Evolutionary conservation across 2,888 invertebrate species (phyloP).

Genomic region (Drosophila maculinotata): DNA sequence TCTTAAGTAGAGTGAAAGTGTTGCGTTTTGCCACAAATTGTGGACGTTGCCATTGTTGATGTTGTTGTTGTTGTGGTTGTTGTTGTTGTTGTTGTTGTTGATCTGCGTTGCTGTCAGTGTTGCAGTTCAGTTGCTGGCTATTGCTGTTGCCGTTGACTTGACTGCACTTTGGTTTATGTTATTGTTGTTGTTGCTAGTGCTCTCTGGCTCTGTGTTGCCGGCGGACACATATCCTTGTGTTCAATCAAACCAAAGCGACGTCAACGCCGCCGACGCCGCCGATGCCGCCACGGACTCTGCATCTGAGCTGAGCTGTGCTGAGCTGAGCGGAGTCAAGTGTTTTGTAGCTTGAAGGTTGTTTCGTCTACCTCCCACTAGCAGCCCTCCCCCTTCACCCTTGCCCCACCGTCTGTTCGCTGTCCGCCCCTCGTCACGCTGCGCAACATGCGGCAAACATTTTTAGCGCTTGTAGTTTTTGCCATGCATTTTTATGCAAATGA

Average conservation of each 20-base stretch:
- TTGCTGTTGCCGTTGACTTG: conserved; percentile 43
- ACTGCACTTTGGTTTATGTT: conserved; percentile 62
- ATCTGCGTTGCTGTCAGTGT: conserved; percentile 53
- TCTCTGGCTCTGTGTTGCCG: conserved; percentile 34
- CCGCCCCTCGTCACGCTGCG: conserved; percentile 44
- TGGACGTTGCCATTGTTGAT: conserved; percentile 52
- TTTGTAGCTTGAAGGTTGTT: conserved; percentile 79
- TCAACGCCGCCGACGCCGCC: conserved; percentile 42
- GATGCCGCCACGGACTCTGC: conserved; percentile 6
- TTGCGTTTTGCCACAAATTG: conserved; percentile 75
- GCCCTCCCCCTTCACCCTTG: neutral
- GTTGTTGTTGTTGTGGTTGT: conserved; percentile 20
- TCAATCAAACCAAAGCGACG: conserved; percentile 68
- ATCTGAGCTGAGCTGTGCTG: conserved; percentile 8
- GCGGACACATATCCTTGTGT: conserved; percentile 70
- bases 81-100: conserved; percentile 37
- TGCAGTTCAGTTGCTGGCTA: conserved; percentile 28
- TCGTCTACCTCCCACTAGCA: conserved; percentile 69
- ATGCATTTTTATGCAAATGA: conserved; percentile 80
- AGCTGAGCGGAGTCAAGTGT: conserved; percentile 66
- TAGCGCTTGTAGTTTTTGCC: conserved; percentile 76
- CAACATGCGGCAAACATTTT: conserved; percentile 79
- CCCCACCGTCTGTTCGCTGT: neutral
- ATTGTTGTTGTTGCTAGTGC: conserved; percentile 36
- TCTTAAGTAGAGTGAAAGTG: conserved; percentile 80